Evolutionary conservation across 2,888 invertebrate species (phyloP).

Genomic region (Heliconius cydno): DNA sequence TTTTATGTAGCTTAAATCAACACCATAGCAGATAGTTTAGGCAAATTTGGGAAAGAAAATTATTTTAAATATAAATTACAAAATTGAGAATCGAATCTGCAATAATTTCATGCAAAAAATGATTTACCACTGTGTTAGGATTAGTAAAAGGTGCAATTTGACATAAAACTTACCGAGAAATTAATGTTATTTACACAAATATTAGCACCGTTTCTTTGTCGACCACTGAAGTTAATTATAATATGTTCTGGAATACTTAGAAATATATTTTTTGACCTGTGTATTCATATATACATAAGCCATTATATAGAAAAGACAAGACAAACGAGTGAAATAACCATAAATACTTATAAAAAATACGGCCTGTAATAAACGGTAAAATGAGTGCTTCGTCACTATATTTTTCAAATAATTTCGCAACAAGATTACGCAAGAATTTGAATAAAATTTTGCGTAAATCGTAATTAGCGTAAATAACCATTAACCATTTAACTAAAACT

Average conservation of each 20-base stretch:
- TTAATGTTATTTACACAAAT: neutral
- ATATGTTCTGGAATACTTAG: neutral
- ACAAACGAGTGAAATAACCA: no score
- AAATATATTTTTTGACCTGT: neutral
- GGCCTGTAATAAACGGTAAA: neutral
- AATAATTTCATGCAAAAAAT: no score
- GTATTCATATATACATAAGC: neutral
- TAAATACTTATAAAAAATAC: no score
- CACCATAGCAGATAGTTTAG: no score
- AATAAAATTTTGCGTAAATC: neutral
- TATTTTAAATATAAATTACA: no score
- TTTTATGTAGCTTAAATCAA: no score
- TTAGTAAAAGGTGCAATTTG: neutral
- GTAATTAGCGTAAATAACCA: slow-evolving; percentile 3
- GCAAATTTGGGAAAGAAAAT: no score
- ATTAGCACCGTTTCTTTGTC: slow-evolving; percentile 7
- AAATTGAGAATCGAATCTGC: no score
- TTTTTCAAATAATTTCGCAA: neutral
- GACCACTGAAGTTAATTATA: neutral
- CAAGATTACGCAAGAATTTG: neutral
- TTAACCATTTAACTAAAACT: neutral
- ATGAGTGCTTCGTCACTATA: neutral
- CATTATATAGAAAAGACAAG: no score
- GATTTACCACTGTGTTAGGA: no score
- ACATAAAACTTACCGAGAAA: slow-evolving; percentile 11